Percentiles rank a stretch among this genome's conserved stretches.
phyloP scores from a whole-genome alignment of 2,113 vertebrate species.

The Amphiprion ocellaris region DNA sequence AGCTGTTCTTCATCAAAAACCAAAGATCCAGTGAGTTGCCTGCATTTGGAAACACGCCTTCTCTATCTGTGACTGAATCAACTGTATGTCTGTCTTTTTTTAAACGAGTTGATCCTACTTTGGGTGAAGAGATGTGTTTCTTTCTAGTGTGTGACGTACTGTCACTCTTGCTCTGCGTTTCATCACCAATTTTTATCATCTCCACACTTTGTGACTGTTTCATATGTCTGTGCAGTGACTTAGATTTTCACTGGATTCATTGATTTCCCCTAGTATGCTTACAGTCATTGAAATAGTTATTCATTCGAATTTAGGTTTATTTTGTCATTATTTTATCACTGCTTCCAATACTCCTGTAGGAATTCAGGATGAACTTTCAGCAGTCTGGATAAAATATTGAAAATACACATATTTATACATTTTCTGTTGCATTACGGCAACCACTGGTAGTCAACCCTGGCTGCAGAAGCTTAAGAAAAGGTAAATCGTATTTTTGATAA shows the following conservation, averaged over 20 bases:
- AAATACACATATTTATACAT: too few relatives aligned
- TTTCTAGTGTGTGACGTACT: constrained; percentile 8
- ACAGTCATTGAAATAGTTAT: neutral
- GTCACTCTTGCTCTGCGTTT: constrained; percentile 50
- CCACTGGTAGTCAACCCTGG: too few relatives aligned
- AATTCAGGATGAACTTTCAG: too few relatives aligned
- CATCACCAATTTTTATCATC: constrained; percentile 48
- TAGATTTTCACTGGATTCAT: neutral
- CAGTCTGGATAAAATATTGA: too few relatives aligned
- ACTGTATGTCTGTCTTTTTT: constrained; percentile 10
- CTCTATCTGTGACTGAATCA: neutral
- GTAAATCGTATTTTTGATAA: too few relatives aligned
- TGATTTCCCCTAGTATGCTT: neutral
- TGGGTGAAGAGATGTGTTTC: constrained; percentile 7
- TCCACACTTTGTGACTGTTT: constrained; percentile 16
- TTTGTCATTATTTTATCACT: neutral
- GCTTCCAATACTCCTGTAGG: too few relatives aligned
- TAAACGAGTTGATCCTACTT: neutral
- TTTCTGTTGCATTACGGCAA: too few relatives aligned
- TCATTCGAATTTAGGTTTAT: neutral
- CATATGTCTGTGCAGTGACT: constrained; percentile 1
- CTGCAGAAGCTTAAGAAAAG: too few relatives aligned
- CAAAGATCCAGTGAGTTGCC: constrained; percentile 90
- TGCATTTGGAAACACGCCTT: constrained; percentile 3
- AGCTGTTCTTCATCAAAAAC: constrained; percentile 93